phyloP scores from a whole-genome alignment of 1,140 invertebrate species.

The Drosophila navojoa region DNA sequence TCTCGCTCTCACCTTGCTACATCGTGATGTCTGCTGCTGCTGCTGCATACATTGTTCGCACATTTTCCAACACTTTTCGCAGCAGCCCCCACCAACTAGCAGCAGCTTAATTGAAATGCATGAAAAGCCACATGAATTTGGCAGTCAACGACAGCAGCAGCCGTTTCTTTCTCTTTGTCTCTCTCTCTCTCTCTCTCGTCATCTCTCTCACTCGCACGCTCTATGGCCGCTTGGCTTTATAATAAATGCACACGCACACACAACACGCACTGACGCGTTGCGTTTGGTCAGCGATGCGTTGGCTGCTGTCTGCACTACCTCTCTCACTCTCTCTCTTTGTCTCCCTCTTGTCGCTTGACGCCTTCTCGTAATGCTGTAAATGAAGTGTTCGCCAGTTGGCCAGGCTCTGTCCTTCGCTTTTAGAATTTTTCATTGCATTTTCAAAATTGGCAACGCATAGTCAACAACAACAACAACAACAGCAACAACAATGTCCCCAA shows the following conservation, averaged over 20 bases:
- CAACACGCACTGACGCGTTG: constrained; percentile 47
- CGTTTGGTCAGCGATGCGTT: constrained; percentile 60
- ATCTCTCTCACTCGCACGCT: neutral
- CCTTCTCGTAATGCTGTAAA: constrained; percentile 54
- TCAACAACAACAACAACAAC: constrained; percentile 34
- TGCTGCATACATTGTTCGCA: constrained; percentile 49
- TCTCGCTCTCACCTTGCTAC: neutral
- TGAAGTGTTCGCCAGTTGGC: constrained; percentile 56
- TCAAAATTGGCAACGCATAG: constrained; percentile 60
- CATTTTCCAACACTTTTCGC: constrained; percentile 65
- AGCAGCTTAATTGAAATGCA: constrained; percentile 77
- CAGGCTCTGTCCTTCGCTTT: constrained; percentile 41
- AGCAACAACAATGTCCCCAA: constrained; percentile 34
- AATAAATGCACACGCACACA: constrained; percentile 52
- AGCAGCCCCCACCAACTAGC: constrained; percentile 39
- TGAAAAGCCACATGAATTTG: constrained; percentile 74
- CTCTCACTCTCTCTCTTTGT: neutral
- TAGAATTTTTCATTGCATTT: constrained; percentile 65
- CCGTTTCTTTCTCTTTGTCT: neutral
- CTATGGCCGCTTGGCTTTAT: constrained; percentile 49
- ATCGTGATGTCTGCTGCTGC: neutral
- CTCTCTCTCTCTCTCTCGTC: neutral
- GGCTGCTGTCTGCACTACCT: constrained; percentile 7
- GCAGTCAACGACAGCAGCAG: constrained; percentile 57
- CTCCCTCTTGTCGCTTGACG: constrained; percentile 1